Conservation (phyloP, 37 sponge, comb jelly and placozoan species). For the Sycon ciliatum region DNA sequence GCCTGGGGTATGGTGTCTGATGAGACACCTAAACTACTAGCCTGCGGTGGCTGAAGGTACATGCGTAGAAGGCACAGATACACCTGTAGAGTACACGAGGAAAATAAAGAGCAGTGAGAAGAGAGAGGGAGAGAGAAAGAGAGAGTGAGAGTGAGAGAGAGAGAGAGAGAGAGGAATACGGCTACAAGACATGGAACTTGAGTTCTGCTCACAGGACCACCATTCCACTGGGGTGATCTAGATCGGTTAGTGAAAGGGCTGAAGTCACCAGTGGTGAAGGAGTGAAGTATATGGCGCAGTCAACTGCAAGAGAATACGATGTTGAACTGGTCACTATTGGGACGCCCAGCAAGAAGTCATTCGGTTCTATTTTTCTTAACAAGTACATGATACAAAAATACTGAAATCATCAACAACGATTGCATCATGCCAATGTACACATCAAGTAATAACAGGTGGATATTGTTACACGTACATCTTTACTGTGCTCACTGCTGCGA, state of each 20-base stretch:
- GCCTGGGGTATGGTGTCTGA: slow-evolving; percentile 36
- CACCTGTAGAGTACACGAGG: slow-evolving; percentile 29
- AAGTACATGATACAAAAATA: background rate
- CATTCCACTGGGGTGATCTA: background rate
- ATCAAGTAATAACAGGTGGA: background rate
- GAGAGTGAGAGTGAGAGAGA: no score
- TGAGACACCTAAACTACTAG: slow-evolving; percentile 14
- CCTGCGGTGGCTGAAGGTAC: slow-evolving; percentile 61
- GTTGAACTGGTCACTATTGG: no score
- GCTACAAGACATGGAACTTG: no score
- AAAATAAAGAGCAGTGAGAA: no score
- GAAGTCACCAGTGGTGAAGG: background rate
- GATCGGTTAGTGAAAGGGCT: background rate
- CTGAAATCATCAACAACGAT: no score
- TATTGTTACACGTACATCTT: slow-evolving; percentile 32
- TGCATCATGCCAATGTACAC: slow-evolving; percentile 5
- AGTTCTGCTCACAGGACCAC: no score
- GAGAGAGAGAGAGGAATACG: no score
- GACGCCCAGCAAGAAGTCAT: no score
- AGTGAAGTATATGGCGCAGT: background rate
- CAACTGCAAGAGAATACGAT: background rate
- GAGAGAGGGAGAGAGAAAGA: no score
- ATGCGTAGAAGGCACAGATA: slow-evolving; percentile 61
- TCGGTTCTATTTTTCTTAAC: no score
- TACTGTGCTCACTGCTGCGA: slow-evolving; percentile 33